phyloP scores from a whole-genome alignment of 2,113 vertebrate genomes.

The Trichechus manatus region DNA sequence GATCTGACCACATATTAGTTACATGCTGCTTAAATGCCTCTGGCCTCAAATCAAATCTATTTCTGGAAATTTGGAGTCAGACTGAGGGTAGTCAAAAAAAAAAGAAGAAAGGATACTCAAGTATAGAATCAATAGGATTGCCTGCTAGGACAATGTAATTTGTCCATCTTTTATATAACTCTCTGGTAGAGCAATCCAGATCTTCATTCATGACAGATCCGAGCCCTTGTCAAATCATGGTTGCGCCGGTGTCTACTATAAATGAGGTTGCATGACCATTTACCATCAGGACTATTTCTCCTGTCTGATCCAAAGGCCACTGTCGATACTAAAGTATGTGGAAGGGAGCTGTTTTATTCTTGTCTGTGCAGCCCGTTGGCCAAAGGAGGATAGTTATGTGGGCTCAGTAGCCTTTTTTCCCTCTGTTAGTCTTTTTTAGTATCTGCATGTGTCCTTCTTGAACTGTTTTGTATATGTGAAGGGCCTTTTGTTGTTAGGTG shows the following conservation, averaged over 20 bases:
- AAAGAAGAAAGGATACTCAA: neutral
- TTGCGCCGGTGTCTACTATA: neutral
- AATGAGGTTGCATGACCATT: neutral
- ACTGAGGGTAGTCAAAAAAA: neutral
- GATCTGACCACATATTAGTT: neutral
- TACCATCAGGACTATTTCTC: neutral
- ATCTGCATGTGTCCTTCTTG: neutral
- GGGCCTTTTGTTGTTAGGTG: neutral
- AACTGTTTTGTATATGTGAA: neutral
- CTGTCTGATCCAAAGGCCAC: neutral
- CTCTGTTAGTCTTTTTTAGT: neutral
- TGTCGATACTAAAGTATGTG: neutral
- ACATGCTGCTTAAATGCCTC: neutral
- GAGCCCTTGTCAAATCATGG: neutral
- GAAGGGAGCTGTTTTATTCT: neutral
- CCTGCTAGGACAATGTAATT: neutral
- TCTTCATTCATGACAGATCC: neutral
- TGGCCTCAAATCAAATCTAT: neutral
- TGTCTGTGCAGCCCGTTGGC: neutral
- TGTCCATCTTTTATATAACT: neutral
- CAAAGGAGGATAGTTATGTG: neutral
- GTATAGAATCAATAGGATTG: neutral
- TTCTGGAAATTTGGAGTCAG: neutral
- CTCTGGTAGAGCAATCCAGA: neutral
- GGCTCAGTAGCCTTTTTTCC: neutral